Evolutionary conservation across 2,797 vertebrate genomes (phyloP).

Genomic region (Moxostoma hubbsi): DNA sequence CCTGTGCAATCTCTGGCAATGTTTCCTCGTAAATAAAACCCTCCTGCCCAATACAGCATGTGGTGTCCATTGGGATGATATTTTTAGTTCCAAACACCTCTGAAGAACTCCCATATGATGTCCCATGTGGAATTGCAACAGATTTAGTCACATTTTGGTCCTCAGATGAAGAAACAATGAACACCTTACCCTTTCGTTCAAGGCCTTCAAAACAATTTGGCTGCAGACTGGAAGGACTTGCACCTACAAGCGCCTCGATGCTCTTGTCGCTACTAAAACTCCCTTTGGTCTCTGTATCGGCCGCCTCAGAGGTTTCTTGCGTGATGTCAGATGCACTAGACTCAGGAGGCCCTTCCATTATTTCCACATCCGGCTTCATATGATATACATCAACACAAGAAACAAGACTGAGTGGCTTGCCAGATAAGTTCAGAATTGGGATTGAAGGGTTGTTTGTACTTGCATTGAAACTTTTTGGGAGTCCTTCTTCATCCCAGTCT

Average conservation of each 20-base stretch:
- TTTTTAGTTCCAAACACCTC: conserved; percentile 61
- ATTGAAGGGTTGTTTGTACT: conserved; percentile 41
- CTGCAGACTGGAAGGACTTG: conserved; percentile 77
- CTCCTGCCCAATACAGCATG: conserved; percentile 91
- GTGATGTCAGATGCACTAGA: conserved; percentile 77
- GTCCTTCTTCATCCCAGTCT: conserved; percentile 68
- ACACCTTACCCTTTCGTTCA: conserved; percentile 70
- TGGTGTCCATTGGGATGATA: conserved; percentile 79
- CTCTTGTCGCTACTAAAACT: conserved; percentile 93
- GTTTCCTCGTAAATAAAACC: conserved; percentile 79
- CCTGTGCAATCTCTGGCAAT: conserved; percentile 61
- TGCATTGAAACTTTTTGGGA: conserved; percentile 74
- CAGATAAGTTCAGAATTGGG: conserved; percentile 63
- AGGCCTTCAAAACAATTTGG: conserved; percentile 76
- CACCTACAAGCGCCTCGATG: conserved; percentile 79
- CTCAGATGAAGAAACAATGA: conserved; percentile 78
- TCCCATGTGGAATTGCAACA: conserved; percentile 54
- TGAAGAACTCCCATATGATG: conserved; percentile 63
- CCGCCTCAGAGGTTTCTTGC: conserved; percentile 81
- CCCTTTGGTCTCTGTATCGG: conserved; percentile 87
- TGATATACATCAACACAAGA: conserved; percentile 82
- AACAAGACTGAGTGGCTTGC: conserved; percentile 75
- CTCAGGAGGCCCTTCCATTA: conserved; percentile 71
- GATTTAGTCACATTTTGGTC: conserved; percentile 81
- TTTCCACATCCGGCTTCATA: conserved; percentile 82